A percentile compares a stretch with the other conserved stretches of the same genome.
Evolutionary conservation across 64 coral and sea anemone genomes (phyloP).

Genomic region (Stichodactyla helianthus): DNA sequence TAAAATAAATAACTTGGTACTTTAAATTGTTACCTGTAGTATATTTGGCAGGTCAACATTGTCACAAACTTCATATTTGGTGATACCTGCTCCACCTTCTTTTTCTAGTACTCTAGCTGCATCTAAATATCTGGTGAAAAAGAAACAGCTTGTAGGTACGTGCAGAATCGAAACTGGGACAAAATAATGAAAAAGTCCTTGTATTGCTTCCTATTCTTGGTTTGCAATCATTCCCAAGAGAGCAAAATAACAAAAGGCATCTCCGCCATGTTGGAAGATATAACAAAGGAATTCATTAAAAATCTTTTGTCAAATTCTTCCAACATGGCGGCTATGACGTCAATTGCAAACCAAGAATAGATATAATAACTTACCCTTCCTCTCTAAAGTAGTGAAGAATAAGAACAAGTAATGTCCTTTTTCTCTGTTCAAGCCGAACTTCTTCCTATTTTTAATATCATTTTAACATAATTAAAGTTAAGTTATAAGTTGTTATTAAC

Average conservation of each 20-base stretch:
- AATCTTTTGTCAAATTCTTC: too few relatives aligned
- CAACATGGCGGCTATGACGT: too few relatives aligned
- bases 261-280: too few relatives aligned
- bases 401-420: constrained; percentile 77
- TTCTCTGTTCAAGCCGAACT: constrained; percentile 77
- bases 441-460: constrained; percentile 50
- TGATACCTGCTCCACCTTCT: constrained; percentile 81
- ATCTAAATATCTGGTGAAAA: constrained; percentile 60
- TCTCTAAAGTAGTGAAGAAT: constrained; percentile 75
- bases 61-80: constrained; percentile 92
- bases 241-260: too few relatives aligned
- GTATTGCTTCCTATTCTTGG: too few relatives aligned
- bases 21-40: constrained; percentile 53
- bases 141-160: background rate
- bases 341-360: too few relatives aligned
- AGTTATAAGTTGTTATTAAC: background rate
- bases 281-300: background rate
- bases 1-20: too few relatives aligned
- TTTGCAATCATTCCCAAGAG: too few relatives aligned
- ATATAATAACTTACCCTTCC: constrained; percentile 64
- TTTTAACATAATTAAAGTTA: background rate
- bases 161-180: too few relatives aligned
- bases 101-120: constrained; percentile 67
- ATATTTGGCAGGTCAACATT: constrained; percentile 96
- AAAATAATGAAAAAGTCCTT: too few relatives aligned